A percentile compares a stretch with the other conserved stretches of the same genome.
These are phyloP conservation scores for Maniola hyperantus DNA, from an alignment of 2,888 invertebrate genomes.

Conservation along the genomic window DNA sequence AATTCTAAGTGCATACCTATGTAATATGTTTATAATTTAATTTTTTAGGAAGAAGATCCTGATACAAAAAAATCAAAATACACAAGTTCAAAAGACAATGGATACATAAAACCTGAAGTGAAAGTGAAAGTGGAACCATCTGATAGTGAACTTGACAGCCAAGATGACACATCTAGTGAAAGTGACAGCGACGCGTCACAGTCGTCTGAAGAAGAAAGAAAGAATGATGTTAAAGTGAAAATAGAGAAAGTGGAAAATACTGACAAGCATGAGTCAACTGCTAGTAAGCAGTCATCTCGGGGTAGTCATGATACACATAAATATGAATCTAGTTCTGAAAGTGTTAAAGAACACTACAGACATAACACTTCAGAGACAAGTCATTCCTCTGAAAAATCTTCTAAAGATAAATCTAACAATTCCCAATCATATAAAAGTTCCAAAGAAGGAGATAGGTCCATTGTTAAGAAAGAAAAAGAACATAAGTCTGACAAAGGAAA, in stretches of 20 bases:
- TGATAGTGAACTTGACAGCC: conserved; percentile 47
- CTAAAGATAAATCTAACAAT: conserved; percentile 56
- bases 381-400: conserved; percentile 52
- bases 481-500: conserved; percentile 36
- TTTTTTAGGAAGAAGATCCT: conserved; percentile 64
- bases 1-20: neutral
- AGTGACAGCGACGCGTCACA: conserved; percentile 59
- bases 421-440: conserved; percentile 54
- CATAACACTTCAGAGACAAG: conserved; percentile 50
- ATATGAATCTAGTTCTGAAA: conserved; percentile 48
- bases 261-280: conserved; percentile 49
- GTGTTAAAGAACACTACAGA: conserved; percentile 47
- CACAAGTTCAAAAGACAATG: conserved; percentile 58
- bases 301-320: conserved; percentile 51
- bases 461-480: conserved; percentile 38
- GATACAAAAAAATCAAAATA: conserved; percentile 60
- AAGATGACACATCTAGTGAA: conserved; percentile 57
- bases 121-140: conserved; percentile 54
- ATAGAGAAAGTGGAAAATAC: conserved; percentile 52
- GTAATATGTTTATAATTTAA: conserved; percentile 1
- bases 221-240: conserved; percentile 48
- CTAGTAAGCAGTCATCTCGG: conserved; percentile 52
- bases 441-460: conserved; percentile 28
- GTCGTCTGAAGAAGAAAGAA: conserved; percentile 58
- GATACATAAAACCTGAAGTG: conserved; percentile 50